Evolutionary conservation across 2,888 invertebrate species (phyloP), one percentile per base, ranked within the genome.

Genomic region (Dyspetes luteomarginatus): DNA sequence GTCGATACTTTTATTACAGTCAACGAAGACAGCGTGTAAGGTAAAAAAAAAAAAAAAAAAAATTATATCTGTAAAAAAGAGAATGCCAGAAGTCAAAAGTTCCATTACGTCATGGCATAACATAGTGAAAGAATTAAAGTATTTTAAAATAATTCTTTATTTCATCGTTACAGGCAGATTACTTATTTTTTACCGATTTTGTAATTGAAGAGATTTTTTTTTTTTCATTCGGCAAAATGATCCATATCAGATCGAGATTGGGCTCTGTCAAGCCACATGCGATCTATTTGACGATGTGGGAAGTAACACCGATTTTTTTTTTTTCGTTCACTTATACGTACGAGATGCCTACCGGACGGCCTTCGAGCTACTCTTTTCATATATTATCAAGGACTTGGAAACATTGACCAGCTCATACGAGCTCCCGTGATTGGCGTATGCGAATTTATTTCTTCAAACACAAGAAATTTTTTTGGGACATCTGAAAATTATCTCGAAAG

Each of bases 1-100:
- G 84, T 48, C 89, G 87, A 78, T 90, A 91, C 79, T 91, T 91
- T 84, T 91, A 91, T 83, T 89, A 86, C 84, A 91, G 91, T 71
- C 90, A 91, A 83, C 88, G 91, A 75, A 86, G 91, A 50, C 88
- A 90, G 45, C 90, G 91, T 22, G 83, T 88, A 82, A 89, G 91
- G 91, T 91, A 90, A 26, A 30, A 19, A 65, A 28, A 48, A 48
- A 4, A 48, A 58, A 58, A 58, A 30, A 15, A 5, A 17, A 5
- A 36, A 36, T 36, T 12, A 36, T 36, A 45, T 45, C n/a, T 0
- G 12, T 2, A 15, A n/a, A 15, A 36, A 36, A 0, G 36, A 4
- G 12, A 36, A 36, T 36, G n/a, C n/a, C n/a, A n/a, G n/a, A n/a
- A n/a, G n/a, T n/a, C n/a, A n/a, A n/a, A n/a, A n/a, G n/a, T n/a